Evolutionary conservation across 2,113 vertebrate genomes (phyloP).

Genomic region (Potamarius usumacintae): DNA sequence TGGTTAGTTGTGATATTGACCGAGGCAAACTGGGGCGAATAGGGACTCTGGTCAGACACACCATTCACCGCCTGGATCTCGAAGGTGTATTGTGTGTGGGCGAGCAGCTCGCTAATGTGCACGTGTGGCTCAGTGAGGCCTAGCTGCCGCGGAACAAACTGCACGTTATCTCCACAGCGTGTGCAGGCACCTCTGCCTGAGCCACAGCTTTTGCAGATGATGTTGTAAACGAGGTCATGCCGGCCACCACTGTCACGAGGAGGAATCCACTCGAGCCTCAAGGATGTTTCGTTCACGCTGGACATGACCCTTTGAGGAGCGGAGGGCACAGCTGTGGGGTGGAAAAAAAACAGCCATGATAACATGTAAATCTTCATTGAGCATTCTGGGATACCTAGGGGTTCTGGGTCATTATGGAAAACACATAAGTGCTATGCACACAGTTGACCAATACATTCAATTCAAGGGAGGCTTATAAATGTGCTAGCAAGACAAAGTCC

Average conservation of each 20-base stretch:
- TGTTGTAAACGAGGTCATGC: slow-evolving; percentile 91
- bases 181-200: slow-evolving; percentile 83
- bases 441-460: neutral
- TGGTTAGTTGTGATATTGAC: slow-evolving; percentile 99
- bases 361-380: neutral
- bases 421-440: neutral
- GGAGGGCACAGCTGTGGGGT: slow-evolving; percentile 81
- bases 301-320: slow-evolving; percentile 88
- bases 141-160: slow-evolving; percentile 89
- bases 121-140: slow-evolving; percentile 81
- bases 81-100: slow-evolving; percentile 95
- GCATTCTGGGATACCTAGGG: neutral
- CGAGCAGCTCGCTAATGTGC: slow-evolving; percentile 89
- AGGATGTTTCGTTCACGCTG: slow-evolving; percentile 91
- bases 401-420: neutral
- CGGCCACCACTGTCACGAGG: slow-evolving; percentile 84
- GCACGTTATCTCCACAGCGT: slow-evolving; percentile 93
- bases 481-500: neutral
- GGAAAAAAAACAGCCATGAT: neutral
- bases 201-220: slow-evolving; percentile 95
- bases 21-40: slow-evolving; percentile 84
- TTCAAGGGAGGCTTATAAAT: neutral
- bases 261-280: slow-evolving; percentile 86
- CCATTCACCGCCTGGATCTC: slow-evolving; percentile 94
- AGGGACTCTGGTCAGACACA: slow-evolving; percentile 92